These are phyloP conservation scores for Kryphioiulus occultus DNA, from an alignment of 2,888 invertebrate species.

Conservation along the genomic window DNA sequence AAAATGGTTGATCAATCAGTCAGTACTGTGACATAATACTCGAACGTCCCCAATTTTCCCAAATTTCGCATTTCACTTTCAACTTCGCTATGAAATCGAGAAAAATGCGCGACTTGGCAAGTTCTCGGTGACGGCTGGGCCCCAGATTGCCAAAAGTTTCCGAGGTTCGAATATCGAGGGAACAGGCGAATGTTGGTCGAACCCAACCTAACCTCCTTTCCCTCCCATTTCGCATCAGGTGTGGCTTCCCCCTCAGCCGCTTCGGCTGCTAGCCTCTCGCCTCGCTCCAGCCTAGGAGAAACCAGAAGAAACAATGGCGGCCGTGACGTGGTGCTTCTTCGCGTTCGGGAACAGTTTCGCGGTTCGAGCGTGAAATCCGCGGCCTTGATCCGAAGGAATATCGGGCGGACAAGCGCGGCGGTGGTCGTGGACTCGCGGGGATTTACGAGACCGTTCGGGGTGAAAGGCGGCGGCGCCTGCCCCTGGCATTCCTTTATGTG, in stretches of 20 bases:
- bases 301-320: background rate
- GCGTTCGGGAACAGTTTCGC: background rate
- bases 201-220: background rate
- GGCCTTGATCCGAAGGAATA: background rate
- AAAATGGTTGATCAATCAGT: no score
- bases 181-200: background rate
- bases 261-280: background rate
- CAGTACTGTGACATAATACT: no score
- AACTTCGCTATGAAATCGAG: no score
- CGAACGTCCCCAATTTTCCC: no score
- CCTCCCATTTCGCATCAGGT: background rate
- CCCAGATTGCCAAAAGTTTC: no score
- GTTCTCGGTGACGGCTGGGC: no score
- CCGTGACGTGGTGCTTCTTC: background rate
- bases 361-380: background rate
- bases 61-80: no score
- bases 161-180: no score
- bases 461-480: background rate
- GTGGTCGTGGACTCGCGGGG: background rate
- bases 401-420: background rate
- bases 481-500: background rate
- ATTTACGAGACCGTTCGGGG: background rate
- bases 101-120: no score
- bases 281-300: background rate
- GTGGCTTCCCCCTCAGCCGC: background rate